A percentile compares a stretch with the other conserved stretches of the same genome.
Conservation (phyloP, 2,113 vertebrate species). For the Arizona elegans region DNA sequence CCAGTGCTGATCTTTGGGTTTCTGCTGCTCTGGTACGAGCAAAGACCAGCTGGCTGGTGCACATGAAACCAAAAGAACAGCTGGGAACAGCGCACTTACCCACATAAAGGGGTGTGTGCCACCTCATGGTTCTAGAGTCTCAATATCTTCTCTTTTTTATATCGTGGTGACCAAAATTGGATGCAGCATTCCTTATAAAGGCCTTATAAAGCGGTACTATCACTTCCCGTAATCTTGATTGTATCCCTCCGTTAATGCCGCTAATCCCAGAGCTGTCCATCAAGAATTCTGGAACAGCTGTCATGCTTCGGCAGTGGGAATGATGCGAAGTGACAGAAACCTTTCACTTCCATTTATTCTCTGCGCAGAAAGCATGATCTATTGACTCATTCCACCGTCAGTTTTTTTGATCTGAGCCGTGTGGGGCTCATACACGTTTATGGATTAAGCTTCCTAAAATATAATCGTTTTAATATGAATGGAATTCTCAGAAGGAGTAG, state of each 20-base stretch:
- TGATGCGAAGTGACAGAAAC: conserved; percentile 67
- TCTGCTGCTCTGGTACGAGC: too few relatives aligned
- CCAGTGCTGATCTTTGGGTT: too few relatives aligned
- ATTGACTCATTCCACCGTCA: conserved; percentile 58
- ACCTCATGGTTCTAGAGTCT: neutral
- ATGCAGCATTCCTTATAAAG: too few relatives aligned
- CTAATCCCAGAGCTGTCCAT: conserved; percentile 74
- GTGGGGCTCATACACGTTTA: conserved; percentile 59
- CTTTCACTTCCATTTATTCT: conserved; percentile 68
- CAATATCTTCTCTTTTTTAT: neutral
- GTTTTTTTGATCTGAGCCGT: conserved; percentile 47
- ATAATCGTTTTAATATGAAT: conserved; percentile 70
- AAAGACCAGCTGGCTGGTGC: too few relatives aligned
- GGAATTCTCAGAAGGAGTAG: conserved; percentile 68
- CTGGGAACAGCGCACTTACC: too few relatives aligned
- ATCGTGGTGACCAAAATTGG: neutral
- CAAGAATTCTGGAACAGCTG: conserved; percentile 68
- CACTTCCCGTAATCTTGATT: neutral
- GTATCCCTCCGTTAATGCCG: neutral
- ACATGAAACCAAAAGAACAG: too few relatives aligned
- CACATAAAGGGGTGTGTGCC: too few relatives aligned
- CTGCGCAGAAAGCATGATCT: conserved; percentile 51
- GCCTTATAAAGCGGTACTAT: neutral
- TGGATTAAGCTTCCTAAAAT: conserved; percentile 70
- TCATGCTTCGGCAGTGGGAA: conserved; percentile 46